phyloP scores from a whole-genome alignment of 1,140 invertebrate genomes.

The Bacillus rossius region DNA sequence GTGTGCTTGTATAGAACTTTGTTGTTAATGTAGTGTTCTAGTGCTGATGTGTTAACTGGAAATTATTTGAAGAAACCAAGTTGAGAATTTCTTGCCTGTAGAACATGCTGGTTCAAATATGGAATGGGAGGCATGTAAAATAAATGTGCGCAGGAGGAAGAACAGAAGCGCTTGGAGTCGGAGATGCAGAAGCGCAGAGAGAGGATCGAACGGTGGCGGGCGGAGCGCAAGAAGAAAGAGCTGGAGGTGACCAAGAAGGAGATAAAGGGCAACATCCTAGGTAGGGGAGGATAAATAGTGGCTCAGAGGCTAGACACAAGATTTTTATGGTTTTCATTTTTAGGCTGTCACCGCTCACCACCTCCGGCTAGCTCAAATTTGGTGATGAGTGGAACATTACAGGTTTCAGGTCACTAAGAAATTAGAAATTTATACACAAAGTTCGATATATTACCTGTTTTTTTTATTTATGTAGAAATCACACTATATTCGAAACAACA shows the following conservation, averaged over 20 bases:
- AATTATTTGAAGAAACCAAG: no score
- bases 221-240: conserved; percentile 82
- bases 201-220: conserved; percentile 87
- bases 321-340: conserved; percentile 12
- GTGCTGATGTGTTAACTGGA: no score
- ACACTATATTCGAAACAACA: no score
- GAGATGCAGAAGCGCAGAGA: conserved; percentile 97
- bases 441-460: no score
- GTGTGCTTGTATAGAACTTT: conserved; percentile 8
- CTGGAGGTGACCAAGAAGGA: conserved; percentile 70
- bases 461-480: no score
- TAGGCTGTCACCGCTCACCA: no score
- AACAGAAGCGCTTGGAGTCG: conserved; percentile 82
- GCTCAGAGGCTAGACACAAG: not conserved
- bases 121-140: no score
- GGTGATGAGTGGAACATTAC: not conserved
- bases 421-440: no score
- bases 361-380: no score
- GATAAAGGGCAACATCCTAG: conserved; percentile 44
- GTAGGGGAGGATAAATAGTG: no score
- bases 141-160: conserved; percentile 79
- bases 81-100: no score
- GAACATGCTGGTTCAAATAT: no score
- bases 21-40: not conserved
- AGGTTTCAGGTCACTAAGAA: not conserved